These are phyloP conservation scores for Leguminivora glycinivorella DNA, from an alignment of 1,140 invertebrate species.

Conservation along the genomic window DNA sequence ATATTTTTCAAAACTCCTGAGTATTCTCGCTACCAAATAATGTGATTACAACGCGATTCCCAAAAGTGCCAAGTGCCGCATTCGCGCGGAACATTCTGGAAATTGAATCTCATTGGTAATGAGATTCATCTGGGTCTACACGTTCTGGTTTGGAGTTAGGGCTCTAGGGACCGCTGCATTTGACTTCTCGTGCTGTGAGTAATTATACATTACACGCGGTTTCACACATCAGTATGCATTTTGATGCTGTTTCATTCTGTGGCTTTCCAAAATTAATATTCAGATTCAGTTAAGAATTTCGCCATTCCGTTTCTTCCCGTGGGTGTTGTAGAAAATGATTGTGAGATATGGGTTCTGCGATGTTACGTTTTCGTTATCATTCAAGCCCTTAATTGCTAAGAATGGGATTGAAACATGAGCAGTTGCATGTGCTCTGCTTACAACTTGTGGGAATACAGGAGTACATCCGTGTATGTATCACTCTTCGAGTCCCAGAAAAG, in stretches of 20 bases:
- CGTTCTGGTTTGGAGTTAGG: neutral
- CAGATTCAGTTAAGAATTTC: neutral
- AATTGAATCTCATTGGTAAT: slow-evolving; percentile 11
- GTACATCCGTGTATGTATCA: too few relatives aligned
- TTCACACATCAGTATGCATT: too few relatives aligned
- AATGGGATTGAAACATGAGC: too few relatives aligned
- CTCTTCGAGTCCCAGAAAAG: too few relatives aligned
- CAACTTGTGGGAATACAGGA: too few relatives aligned
- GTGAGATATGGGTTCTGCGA: too few relatives aligned
- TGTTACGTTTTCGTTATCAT: too few relatives aligned
- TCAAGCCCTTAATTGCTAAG: too few relatives aligned
- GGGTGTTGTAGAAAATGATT: too few relatives aligned
- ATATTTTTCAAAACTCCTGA: slow-evolving; percentile 3
- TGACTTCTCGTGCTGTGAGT: neutral
- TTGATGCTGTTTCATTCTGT: neutral
- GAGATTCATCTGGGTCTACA: neutral
- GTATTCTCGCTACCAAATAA: neutral
- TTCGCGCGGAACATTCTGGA: slow-evolving; percentile 12
- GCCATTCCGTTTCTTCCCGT: too few relatives aligned
- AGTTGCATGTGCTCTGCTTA: too few relatives aligned
- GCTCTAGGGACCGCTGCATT: neutral
- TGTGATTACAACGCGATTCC: neutral
- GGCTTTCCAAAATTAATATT: neutral
- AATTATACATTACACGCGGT: too few relatives aligned
- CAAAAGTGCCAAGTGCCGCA: slow-evolving; percentile 32